Evolutionary conservation across 2,888 invertebrate species (phyloP).

Genomic region (Drosophila koepferae): DNA sequence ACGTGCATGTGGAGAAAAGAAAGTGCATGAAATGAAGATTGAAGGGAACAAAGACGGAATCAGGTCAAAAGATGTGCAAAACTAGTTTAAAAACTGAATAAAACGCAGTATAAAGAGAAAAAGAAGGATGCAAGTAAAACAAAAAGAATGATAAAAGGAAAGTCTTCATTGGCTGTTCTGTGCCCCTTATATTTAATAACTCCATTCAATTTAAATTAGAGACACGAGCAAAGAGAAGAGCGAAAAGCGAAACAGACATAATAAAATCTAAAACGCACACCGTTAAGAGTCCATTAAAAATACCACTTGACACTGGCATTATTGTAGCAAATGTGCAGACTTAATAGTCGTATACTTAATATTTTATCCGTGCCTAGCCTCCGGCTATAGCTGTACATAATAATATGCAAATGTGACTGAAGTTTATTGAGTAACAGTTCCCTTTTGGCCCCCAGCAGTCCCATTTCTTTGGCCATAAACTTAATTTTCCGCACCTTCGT

Average conservation of each 20-base stretch:
- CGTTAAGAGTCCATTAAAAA: neutral
- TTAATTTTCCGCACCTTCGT: conserved; percentile 30
- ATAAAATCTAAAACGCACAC: neutral
- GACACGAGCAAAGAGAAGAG: neutral
- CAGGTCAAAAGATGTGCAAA: conserved; percentile 26
- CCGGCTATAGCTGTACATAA: conserved; percentile 13
- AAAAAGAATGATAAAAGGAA: neutral
- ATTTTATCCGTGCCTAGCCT: neutral
- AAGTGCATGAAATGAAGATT: conserved; percentile 26
- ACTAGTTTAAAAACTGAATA: conserved; percentile 7
- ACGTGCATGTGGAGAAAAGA: conserved; percentile 35
- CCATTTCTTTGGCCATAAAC: conserved; percentile 35
- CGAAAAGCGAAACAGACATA: neutral
- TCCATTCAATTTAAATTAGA: neutral
- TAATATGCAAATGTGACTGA: conserved; percentile 21
- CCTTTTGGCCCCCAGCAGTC: conserved; percentile 13
- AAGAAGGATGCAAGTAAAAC: neutral
- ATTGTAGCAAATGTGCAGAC: neutral
- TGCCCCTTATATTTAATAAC: neutral
- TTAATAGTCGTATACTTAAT: conserved; percentile 1
- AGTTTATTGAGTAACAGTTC: conserved; percentile 5
- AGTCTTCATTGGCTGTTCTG: neutral
- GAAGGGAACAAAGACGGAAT: conserved; percentile 40
- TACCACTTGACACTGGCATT: neutral
- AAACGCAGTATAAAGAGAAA: neutral